Percentiles rank a stretch among this genome's conserved stretches.
Conservation (phyloP, 2,888 invertebrate genomes). For the Cosmopolites sordidus region DNA sequence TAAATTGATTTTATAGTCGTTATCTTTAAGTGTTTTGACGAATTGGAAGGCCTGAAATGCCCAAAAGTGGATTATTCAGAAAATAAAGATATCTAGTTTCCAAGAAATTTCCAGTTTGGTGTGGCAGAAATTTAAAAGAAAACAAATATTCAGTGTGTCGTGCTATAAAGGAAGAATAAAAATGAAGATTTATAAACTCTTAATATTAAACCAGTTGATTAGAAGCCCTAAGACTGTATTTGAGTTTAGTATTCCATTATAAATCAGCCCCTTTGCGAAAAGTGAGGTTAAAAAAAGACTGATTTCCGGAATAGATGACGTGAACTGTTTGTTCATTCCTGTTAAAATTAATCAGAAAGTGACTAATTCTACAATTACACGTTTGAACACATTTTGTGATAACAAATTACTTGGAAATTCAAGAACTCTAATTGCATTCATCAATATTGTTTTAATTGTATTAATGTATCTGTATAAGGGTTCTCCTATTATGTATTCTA, state of each 20-base stretch:
- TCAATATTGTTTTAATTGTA: slow-evolving; percentile 15
- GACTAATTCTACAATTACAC: slow-evolving; percentile 16
- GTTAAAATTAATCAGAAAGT: slow-evolving; percentile 16
- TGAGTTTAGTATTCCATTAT: slow-evolving; percentile 30
- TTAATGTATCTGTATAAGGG: slow-evolving; percentile 19
- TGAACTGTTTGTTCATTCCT: slow-evolving; percentile 28
- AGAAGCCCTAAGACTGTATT: slow-evolving; percentile 46
- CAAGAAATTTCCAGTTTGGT: neutral
- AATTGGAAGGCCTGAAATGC: neutral
- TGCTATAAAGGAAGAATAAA: slow-evolving; percentile 30
- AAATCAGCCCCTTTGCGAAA: slow-evolving; percentile 20
- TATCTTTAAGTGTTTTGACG: neutral
- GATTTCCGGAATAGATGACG: slow-evolving; percentile 32
- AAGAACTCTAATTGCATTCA: neutral
- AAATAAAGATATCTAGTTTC: neutral
- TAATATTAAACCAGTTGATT: slow-evolving; percentile 44
- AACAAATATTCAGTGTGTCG: neutral
- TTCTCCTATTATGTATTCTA: slow-evolving; percentile 39
- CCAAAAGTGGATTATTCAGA: neutral
- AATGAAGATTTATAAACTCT: slow-evolving; percentile 47
- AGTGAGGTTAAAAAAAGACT: slow-evolving; percentile 35
- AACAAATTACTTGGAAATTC: neutral
- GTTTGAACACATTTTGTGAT: neutral
- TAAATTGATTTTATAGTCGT: neutral
- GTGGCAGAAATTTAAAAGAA: neutral